phyloP scores from a whole-genome alignment of 2,797 vertebrate genomes.

The Etheostoma perlongum region DNA sequence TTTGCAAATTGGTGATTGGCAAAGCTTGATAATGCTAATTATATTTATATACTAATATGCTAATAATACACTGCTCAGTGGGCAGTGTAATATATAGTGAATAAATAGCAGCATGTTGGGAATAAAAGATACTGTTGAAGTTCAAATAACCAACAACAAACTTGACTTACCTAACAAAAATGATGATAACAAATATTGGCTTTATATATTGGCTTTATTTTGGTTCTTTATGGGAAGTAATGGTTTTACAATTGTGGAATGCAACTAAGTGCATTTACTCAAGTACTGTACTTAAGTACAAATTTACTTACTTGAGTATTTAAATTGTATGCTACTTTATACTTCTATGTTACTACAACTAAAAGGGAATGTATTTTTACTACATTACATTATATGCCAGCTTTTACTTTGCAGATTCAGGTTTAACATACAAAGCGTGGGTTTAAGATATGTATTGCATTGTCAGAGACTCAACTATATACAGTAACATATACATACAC shows the following conservation, averaged over 20 bases:
- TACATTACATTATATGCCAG: neutral
- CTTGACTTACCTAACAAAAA: too few species aligned
- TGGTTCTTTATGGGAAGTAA: neutral
- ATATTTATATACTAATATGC: constrained; percentile 3
- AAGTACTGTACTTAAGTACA: neutral
- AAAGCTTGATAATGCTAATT: constrained; percentile 63
- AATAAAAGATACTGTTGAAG: constrained; percentile 5
- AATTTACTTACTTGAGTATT: neutral
- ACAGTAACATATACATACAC: too few species aligned
- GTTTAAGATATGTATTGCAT: neutral
- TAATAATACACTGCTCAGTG: constrained; percentile 56
- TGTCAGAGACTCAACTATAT: neutral
- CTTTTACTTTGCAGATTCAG: too few species aligned
- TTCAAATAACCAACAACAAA: neutral
- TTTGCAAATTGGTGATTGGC: constrained; percentile 56
- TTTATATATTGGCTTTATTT: neutral
- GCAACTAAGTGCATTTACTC: neutral
- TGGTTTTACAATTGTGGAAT: neutral
- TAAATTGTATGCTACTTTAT: neutral
- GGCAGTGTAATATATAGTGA: constrained; percentile 37
- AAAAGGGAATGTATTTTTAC: too few species aligned
- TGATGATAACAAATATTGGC: neutral
- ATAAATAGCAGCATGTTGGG: constrained; percentile 16
- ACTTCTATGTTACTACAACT: too few species aligned
- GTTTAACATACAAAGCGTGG: neutral